Evolutionary conservation across 2,888 invertebrate genomes (phyloP).

Genomic region (Sarcophaga variegata): DNA sequence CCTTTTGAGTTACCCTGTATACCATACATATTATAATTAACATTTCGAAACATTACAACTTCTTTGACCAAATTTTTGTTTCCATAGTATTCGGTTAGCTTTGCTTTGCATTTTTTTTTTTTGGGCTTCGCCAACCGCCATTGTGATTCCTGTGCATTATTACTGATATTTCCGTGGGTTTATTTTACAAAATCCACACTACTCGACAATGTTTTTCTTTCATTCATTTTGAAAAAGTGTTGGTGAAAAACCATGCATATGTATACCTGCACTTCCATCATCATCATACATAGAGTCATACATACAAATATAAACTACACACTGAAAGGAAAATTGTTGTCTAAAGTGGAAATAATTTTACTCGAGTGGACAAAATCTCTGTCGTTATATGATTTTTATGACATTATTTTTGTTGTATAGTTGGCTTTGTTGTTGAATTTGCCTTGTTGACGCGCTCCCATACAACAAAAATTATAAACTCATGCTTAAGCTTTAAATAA

Average conservation of each 20-base stretch:
- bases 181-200: neutral
- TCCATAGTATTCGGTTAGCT: neutral
- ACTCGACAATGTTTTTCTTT: neutral
- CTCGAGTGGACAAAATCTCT: conserved; percentile 64
- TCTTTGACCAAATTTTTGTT: neutral
- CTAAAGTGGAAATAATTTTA: conserved; percentile 64
- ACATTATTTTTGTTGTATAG: conserved; percentile 39
- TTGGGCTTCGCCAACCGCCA: neutral
- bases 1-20: too few species aligned
- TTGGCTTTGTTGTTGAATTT: neutral
- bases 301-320: conserved; percentile 30
- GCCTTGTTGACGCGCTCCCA: conserved; percentile 22
- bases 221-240: conserved; percentile 15
- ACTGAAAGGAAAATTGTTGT: conserved; percentile 30
- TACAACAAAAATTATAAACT: neutral
- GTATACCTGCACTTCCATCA: neutral
- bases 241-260: conserved; percentile 20
- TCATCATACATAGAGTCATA: conserved; percentile 1
- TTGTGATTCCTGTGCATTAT: conserved; percentile 2
- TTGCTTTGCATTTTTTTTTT: too few species aligned
- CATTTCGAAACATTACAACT: too few species aligned
- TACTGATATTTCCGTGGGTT: neutral
- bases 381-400: conserved; percentile 63
- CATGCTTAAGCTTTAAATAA: neutral
- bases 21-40: too few species aligned